These are phyloP conservation scores for Sciurus niger DNA, from an alignment of 2,113 vertebrate genomes.

Conservation along the genomic window DNA sequence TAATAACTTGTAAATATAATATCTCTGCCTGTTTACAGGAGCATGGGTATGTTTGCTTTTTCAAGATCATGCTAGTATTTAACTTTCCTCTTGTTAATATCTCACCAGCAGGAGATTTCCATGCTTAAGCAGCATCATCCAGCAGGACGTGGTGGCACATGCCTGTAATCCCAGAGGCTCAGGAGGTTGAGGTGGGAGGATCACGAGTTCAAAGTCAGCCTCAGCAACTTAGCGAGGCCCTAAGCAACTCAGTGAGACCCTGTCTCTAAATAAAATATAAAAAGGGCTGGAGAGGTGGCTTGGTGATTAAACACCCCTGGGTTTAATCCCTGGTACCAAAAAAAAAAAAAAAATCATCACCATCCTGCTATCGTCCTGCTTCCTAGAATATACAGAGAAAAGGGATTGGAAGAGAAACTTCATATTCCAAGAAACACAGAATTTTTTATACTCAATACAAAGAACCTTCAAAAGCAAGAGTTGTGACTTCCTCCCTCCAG, in stretches of 20 bases:
- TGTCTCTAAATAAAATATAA: too few relatives aligned
- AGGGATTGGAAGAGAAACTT: slow-evolving; percentile 83
- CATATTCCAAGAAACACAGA: slow-evolving; percentile 84
- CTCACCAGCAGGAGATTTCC: slow-evolving; percentile 58
- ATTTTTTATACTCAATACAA: slow-evolving; percentile 84
- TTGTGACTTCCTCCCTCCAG: slow-evolving; percentile 89
- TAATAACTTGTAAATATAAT: not conserved
- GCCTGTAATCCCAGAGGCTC: too few relatives aligned
- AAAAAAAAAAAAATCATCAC: too few relatives aligned
- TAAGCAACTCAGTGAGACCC: too few relatives aligned
- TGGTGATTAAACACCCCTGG: too few relatives aligned
- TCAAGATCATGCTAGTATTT: slow-evolving; percentile 52
- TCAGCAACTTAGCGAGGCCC: too few relatives aligned
- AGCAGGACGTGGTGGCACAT: too few relatives aligned
- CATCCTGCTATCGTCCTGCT: slow-evolving; percentile 66
- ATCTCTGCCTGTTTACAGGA: not conserved
- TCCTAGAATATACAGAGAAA: slow-evolving; percentile 63
- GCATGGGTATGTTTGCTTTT: slow-evolving; percentile 23
- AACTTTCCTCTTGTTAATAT: slow-evolving; percentile 24
- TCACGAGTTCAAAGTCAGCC: too few relatives aligned
- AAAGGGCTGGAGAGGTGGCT: too few relatives aligned
- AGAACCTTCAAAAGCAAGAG: slow-evolving; percentile 84
- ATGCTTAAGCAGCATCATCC: slow-evolving; percentile 70
- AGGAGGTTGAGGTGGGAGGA: too few relatives aligned
- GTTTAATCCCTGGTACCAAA: too few relatives aligned